These are phyloP conservation scores for Isurus oxyrinchus DNA, from an alignment of 2,113 vertebrate genomes.

Conservation along the genomic window DNA sequence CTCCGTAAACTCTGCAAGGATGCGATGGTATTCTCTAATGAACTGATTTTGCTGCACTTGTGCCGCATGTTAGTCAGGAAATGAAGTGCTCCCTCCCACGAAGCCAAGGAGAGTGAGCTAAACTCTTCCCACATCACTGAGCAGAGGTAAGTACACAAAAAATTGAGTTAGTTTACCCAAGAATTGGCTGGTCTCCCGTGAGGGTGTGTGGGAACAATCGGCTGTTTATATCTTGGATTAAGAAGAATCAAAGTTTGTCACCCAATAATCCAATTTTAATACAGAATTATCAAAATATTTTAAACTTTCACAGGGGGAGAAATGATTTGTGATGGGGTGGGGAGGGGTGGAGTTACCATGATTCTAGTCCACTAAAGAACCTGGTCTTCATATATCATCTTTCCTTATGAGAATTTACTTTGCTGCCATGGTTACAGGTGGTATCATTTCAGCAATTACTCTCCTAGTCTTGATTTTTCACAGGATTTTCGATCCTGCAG, in stretches of 20 bases:
- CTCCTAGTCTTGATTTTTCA: background rate
- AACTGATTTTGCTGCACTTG: background rate
- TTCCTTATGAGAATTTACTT: background rate
- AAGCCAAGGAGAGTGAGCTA: background rate
- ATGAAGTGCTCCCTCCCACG: background rate
- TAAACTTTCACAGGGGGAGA: background rate
- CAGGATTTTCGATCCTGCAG: background rate
- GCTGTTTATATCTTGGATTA: background rate
- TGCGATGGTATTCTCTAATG: background rate
- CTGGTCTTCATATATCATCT: background rate
- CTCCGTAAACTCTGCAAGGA: background rate
- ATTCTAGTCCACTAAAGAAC: slow-evolving; percentile 6
- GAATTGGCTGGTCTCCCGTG: background rate
- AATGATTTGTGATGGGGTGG: too few species aligned
- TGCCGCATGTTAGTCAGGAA: background rate
- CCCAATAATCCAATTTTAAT: background rate
- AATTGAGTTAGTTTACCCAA: background rate
- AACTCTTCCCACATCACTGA: background rate
- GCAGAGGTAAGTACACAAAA: background rate
- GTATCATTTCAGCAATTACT: background rate
- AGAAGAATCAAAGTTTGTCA: background rate
- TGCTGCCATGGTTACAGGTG: background rate
- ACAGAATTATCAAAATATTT: background rate
- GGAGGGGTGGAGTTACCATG: background rate
- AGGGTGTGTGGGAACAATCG: background rate